Conservation (phyloP, 2,113 vertebrate genomes). For the Mustela lutreola region DNA sequence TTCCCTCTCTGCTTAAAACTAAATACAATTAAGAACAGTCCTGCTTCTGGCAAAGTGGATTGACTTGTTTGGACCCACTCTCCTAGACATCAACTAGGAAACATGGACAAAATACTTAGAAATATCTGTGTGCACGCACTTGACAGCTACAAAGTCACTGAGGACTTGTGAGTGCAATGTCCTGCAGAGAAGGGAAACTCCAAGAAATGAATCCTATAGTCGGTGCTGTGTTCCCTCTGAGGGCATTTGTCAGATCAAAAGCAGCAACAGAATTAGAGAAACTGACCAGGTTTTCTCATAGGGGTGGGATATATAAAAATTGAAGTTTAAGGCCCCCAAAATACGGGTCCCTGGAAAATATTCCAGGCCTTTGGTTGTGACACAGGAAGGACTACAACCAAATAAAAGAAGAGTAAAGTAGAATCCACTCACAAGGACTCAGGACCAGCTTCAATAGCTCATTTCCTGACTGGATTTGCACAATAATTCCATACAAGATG, state of each 20-base stretch:
- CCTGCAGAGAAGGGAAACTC: background rate
- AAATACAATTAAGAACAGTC: background rate
- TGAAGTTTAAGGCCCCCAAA: background rate
- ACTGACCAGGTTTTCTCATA: background rate
- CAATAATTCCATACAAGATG: background rate
- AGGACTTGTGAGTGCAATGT: background rate
- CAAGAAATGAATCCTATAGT: background rate
- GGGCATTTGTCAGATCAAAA: background rate
- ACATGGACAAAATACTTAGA: background rate
- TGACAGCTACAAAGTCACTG: background rate
- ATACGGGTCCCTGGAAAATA: background rate
- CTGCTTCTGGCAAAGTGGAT: background rate
- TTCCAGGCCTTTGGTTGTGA: background rate
- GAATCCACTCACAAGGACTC: background rate
- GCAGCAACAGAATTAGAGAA: background rate
- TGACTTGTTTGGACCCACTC: background rate
- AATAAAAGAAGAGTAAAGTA: background rate
- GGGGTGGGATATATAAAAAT: background rate
- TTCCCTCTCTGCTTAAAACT: background rate
- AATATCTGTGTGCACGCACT: background rate
- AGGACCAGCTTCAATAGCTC: background rate
- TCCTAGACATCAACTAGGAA: background rate
- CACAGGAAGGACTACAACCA: background rate
- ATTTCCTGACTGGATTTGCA: background rate
- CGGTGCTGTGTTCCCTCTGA: background rate